Conservation (phyloP, 2,113 vertebrate species). For the Rhynchomys soricoides region DNA sequence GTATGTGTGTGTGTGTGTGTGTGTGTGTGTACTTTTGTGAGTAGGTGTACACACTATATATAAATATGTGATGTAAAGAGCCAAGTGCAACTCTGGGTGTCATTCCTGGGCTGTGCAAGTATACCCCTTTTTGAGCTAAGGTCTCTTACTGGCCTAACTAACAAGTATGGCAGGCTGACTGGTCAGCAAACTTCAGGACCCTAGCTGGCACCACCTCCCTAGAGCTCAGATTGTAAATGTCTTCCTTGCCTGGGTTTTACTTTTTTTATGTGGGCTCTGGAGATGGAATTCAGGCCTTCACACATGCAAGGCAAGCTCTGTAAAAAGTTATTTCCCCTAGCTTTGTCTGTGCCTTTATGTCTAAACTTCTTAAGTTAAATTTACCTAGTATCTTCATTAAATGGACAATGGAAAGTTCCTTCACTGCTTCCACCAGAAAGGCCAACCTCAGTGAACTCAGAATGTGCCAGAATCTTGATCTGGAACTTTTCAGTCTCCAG, state of each 20-base stretch:
- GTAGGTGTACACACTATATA: background rate
- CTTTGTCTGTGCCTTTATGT: background rate
- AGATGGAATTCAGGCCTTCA: background rate
- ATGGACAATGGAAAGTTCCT: background rate
- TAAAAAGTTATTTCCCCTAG: no score
- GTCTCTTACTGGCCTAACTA: background rate
- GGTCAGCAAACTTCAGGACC: background rate
- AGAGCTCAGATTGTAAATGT: background rate
- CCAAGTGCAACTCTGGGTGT: background rate
- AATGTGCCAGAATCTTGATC: background rate
- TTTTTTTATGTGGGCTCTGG: background rate
- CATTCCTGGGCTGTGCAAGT: background rate
- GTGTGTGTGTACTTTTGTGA: background rate
- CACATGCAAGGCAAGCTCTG: background rate
- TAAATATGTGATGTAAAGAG: background rate
- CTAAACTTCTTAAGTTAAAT: conserved; percentile 1
- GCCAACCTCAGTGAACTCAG: background rate
- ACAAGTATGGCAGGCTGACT: no score
- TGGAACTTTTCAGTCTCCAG: background rate
- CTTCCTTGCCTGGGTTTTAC: background rate
- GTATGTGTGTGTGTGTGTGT: background rate
- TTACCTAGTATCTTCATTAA: background rate
- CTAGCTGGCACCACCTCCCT: background rate
- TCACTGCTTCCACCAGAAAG: background rate
- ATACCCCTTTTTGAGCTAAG: background rate